Evolutionary conservation across 2,888 invertebrate genomes (phyloP).

Genomic region (Lasioglossum marginatum): DNA sequence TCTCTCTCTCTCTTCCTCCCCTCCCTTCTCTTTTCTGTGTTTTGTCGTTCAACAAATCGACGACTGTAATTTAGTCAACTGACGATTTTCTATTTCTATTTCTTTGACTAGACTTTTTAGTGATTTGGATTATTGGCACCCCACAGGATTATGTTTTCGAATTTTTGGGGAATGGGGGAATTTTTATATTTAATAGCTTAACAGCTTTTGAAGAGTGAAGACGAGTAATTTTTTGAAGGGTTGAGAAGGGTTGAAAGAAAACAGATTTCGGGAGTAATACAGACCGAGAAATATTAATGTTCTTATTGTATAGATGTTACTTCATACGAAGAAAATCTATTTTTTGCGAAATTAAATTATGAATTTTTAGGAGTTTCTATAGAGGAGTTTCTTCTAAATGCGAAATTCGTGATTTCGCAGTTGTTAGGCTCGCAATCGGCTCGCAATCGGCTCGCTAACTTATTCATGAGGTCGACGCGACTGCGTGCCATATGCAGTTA

Average conservation of each 20-base stretch:
- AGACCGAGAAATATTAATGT: too few relatives aligned
- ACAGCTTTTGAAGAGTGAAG: too few relatives aligned
- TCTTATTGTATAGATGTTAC: too few relatives aligned
- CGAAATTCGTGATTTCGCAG: background rate
- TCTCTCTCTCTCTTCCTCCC: background rate
- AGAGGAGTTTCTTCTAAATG: too few relatives aligned
- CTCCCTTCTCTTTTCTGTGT: background rate
- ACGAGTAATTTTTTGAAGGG: too few relatives aligned
- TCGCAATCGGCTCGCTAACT: background rate
- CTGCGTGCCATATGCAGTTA: constrained; percentile 57
- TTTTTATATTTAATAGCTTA: background rate
- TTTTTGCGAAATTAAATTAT: too few relatives aligned
- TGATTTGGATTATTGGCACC: background rate
- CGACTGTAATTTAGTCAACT: background rate
- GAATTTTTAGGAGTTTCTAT: too few relatives aligned
- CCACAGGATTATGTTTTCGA: background rate
- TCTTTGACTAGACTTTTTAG: background rate
- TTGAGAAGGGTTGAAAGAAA: too few relatives aligned
- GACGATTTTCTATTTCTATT: background rate
- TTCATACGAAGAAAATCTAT: too few relatives aligned
- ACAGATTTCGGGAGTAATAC: too few relatives aligned
- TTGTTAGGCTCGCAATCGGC: background rate
- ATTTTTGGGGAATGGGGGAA: background rate
- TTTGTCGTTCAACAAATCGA: background rate
- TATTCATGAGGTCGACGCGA: constrained; percentile 53